phyloP scores from a whole-genome alignment of 2,797 vertebrate genomes.

The Eospalax fontanierii region DNA sequence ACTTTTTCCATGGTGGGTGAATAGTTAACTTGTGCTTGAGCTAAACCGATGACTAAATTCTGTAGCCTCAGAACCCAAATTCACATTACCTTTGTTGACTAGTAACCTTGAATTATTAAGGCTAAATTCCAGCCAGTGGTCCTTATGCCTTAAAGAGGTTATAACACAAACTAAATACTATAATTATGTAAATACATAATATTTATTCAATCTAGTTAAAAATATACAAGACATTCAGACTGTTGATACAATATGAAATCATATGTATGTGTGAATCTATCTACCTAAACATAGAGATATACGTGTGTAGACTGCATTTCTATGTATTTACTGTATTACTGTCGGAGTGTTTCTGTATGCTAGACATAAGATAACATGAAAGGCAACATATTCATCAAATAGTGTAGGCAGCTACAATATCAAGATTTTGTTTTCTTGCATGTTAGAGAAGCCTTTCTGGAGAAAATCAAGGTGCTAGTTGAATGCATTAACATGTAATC shows the following conservation, averaged over 20 bases:
- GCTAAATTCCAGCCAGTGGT: background rate
- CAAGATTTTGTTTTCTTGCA: background rate
- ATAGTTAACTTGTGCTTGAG: background rate
- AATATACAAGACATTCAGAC: background rate
- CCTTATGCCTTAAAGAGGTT: conserved; percentile 11
- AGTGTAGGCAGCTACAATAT: background rate
- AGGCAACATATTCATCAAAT: conserved; percentile 3
- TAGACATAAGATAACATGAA: conserved; percentile 18
- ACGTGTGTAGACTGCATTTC: background rate
- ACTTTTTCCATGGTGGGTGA: conserved; percentile 10
- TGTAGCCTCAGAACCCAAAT: background rate
- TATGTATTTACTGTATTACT: background rate
- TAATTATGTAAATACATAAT: conserved; percentile 20
- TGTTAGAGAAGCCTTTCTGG: conserved; percentile 13
- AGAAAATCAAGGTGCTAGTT: conserved; percentile 49
- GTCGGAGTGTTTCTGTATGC: background rate
- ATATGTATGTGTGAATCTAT: background rate
- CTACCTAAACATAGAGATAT: background rate
- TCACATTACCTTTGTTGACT: conserved; percentile 22
- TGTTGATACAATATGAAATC: conserved; percentile 16
- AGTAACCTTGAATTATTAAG: background rate
- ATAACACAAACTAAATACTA: conserved; percentile 56
- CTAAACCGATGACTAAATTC: conserved; percentile 21
- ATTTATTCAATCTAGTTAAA: conserved; percentile 45
- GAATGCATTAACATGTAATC: background rate